A percentile compares a stretch with the other conserved stretches of the same genome.
Conservation (phyloP, 2,113 vertebrate genomes). For the Dryoscopus gambensis region DNA sequence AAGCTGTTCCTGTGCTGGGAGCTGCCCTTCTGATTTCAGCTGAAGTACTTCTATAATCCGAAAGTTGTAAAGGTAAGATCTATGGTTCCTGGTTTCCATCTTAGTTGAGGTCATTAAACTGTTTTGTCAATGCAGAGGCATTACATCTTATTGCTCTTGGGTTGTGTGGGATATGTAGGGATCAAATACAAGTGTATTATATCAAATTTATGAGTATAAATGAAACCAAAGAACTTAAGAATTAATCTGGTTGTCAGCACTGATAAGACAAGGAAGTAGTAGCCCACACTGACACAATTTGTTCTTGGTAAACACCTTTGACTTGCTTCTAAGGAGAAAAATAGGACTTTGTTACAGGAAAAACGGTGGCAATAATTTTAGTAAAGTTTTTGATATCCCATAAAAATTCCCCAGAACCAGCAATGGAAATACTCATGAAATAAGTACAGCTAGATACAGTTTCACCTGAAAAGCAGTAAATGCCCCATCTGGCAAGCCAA, state of each 20-base stretch:
- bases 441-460: neutral
- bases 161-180: rapidly evolving
- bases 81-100: neutral
- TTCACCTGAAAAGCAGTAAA: neutral
- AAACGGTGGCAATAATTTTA: neutral
- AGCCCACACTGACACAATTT: neutral
- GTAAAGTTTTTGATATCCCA: neutral
- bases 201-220: neutral
- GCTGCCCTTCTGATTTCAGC: neutral
- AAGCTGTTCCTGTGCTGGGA: neutral
- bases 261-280: neutral
- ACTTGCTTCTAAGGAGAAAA: neutral
- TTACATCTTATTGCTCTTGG: neutral
- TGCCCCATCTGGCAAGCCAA: neutral
- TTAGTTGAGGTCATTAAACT: neutral
- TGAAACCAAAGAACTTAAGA: neutral
- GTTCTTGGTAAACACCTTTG: neutral
- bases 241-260: neutral
- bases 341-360: neutral
- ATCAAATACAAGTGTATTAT: neutral
- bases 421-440: neutral
- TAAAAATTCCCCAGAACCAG: neutral
- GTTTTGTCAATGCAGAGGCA: neutral
- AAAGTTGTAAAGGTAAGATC: neutral
- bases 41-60: neutral